phyloP scores from a whole-genome alignment of 2,888 invertebrate genomes.

The Nowickia ferox region DNA sequence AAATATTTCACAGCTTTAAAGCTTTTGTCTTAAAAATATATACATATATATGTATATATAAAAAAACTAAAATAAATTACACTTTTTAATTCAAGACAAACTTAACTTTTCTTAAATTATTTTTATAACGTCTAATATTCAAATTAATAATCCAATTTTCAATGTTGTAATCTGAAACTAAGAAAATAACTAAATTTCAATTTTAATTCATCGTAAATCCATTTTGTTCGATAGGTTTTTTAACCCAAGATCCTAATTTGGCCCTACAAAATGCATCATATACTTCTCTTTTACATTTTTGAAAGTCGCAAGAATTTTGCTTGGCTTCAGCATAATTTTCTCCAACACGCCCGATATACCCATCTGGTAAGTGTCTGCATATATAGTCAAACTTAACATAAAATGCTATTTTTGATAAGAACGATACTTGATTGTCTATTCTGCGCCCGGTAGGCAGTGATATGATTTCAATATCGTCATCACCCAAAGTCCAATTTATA shows the following conservation, averaged over 20 bases:
- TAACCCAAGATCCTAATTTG: constrained; percentile 93
- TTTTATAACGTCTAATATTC: too few species aligned
- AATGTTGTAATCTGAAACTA: too few species aligned
- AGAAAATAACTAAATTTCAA: background rate
- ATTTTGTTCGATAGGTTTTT: constrained; percentile 96
- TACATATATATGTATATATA: too few species aligned
- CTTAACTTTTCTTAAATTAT: too few species aligned
- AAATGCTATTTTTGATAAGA: constrained; percentile 84
- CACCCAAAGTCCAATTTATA: constrained; percentile 91
- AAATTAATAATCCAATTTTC: too few species aligned
- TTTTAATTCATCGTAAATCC: constrained; percentile 85
- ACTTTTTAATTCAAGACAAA: too few species aligned
- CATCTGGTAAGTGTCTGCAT: constrained; percentile 80
- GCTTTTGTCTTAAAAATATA: too few species aligned
- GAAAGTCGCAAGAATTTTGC: constrained; percentile 86
- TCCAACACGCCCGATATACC: constrained; percentile 76
- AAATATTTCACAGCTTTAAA: too few species aligned
- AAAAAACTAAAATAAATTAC: too few species aligned
- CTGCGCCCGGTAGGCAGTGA: constrained; percentile 93
- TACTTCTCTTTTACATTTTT: constrained; percentile 91
- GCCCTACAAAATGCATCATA: constrained; percentile 91
- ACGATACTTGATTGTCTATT: constrained; percentile 89
- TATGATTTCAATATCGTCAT: constrained; percentile 89
- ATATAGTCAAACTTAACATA: constrained; percentile 81
- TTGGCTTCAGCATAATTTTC: constrained; percentile 89